phyloP scores from a whole-genome alignment of 2,113 vertebrate species.

The Nerophis ophidion region DNA sequence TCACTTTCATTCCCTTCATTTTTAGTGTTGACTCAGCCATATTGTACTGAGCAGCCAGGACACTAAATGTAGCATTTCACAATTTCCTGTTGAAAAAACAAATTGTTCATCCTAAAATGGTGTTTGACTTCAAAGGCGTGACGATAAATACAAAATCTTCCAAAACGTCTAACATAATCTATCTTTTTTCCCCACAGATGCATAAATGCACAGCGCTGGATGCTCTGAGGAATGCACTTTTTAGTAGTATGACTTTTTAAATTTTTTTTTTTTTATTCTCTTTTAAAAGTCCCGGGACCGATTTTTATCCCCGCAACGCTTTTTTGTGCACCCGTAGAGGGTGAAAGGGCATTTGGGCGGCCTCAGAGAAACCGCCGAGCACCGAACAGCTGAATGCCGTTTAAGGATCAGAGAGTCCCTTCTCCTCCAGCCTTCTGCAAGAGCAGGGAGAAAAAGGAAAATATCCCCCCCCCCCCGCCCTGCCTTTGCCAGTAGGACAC shows the following conservation, averaged over 20 bases:
- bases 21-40: too few relatives aligned
- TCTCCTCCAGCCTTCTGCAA: conserved; percentile 46
- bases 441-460: conserved; percentile 41
- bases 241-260: conserved; percentile 65
- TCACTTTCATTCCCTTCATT: too few relatives aligned
- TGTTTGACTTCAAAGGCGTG: neutral
- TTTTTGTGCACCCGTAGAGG: conserved; percentile 73
- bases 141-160: neutral
- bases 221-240: conserved; percentile 85
- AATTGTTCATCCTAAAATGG: neutral
- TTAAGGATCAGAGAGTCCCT: conserved; percentile 57
- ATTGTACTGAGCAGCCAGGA: too few relatives aligned
- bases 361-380: conserved; percentile 70
- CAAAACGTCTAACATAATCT: neutral
- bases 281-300: conserved; percentile 74
- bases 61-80: too few relatives aligned
- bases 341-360: conserved; percentile 69
- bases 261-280: conserved; percentile 59
- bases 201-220: conserved; percentile 73
- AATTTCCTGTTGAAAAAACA: neutral
- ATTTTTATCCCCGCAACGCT: conserved; percentile 71
- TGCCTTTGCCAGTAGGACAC: conserved; percentile 51
- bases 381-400: conserved; percentile 57
- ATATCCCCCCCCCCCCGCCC: conserved; percentile 28
- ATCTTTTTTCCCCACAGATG: conserved; percentile 72